Conservation (phyloP, 1,140 invertebrate species). For the Aphelinus certus region DNA sequence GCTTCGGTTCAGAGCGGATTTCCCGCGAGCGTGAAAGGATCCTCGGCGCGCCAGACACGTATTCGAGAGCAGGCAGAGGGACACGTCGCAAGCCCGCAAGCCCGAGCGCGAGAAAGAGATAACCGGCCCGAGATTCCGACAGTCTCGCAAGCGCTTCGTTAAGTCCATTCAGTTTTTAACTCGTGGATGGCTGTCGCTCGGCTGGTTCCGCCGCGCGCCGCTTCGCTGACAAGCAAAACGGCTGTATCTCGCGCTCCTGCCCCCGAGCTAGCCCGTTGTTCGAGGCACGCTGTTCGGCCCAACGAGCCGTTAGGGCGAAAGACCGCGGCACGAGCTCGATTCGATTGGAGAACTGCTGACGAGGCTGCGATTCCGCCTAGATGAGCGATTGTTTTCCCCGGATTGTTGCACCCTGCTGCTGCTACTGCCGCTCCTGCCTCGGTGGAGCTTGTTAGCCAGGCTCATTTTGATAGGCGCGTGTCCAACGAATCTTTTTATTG, state of each 20-base stretch:
- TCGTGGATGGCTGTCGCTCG: slow-evolving; percentile 15
- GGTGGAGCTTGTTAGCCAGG: no score
- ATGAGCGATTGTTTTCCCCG: slow-evolving; percentile 28
- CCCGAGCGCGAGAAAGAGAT: slow-evolving; percentile 22
- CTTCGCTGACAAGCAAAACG: background rate
- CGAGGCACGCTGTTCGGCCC: background rate
- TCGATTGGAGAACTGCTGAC: background rate
- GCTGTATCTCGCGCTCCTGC: background rate
- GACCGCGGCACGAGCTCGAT: no score
- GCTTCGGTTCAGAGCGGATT: slow-evolving; percentile 54
- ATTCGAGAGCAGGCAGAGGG: slow-evolving; percentile 61
- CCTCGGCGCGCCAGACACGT: slow-evolving; percentile 50
- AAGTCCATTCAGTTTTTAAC: slow-evolving; percentile 53
- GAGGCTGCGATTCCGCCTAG: background rate
- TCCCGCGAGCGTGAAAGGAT: slow-evolving; percentile 34
- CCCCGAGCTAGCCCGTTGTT: background rate
- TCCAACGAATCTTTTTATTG: no score
- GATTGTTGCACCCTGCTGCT: no score
- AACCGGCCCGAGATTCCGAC: slow-evolving; percentile 4
- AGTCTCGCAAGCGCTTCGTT: slow-evolving; percentile 44
- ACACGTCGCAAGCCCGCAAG: slow-evolving; percentile 51
- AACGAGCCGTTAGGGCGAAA: background rate
- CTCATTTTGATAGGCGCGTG: no score
- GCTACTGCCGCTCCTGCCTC: no score
- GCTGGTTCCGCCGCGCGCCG: slow-evolving; percentile 39